Evolutionary conservation across 2,113 vertebrate genomes (phyloP).

Genomic region (Cathartes aura): DNA sequence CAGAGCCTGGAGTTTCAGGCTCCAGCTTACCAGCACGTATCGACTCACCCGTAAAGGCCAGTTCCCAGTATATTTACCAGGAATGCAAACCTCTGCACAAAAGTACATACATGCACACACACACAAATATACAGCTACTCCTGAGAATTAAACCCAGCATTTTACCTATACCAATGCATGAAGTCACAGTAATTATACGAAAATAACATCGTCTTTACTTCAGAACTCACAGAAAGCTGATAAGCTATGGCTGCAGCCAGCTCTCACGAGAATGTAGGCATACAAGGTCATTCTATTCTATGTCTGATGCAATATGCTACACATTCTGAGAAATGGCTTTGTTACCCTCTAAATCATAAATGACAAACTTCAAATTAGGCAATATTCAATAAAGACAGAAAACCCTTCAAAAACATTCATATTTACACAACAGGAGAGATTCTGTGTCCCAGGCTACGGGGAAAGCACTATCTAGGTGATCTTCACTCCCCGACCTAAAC

Average conservation of each 20-base stretch:
- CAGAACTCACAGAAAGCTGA: neutral
- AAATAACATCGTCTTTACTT: neutral
- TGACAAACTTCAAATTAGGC: neutral
- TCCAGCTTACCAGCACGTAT: neutral
- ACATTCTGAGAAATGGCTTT: neutral
- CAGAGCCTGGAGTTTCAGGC: neutral
- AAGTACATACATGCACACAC: neutral
- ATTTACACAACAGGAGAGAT: neutral
- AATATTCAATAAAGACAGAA: rapidly evolving
- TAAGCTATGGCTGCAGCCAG: neutral
- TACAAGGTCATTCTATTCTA: neutral
- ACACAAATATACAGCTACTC: neutral
- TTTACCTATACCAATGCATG: neutral
- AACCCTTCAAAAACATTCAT: neutral
- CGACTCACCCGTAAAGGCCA: neutral
- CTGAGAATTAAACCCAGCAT: neutral
- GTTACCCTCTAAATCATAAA: neutral
- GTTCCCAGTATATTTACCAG: no score
- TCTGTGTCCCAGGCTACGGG: neutral
- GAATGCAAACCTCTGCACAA: neutral
- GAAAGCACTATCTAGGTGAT: neutral
- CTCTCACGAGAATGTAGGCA: neutral
- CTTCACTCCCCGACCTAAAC: neutral
- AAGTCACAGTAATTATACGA: neutral
- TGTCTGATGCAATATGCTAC: no score